phyloP scores from a whole-genome alignment of 2,888 invertebrate genomes.

The Strigamia transsilvanica region DNA sequence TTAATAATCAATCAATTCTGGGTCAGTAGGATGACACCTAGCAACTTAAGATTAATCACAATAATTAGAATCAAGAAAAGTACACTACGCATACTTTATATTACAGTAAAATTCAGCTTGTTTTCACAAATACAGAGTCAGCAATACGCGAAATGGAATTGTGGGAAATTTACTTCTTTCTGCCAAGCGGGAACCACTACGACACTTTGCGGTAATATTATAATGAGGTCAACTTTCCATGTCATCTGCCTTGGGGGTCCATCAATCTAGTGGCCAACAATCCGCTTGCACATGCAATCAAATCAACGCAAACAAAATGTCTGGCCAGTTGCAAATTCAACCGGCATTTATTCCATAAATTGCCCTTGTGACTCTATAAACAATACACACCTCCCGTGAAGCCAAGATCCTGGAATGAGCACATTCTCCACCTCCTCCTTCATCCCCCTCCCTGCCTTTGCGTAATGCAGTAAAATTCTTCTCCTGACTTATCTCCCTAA shows the following conservation, averaged over 20 bases:
- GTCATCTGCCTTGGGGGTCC: background rate
- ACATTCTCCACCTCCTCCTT: background rate
- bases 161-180: no score
- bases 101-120: no score
- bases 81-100: no score
- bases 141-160: no score
- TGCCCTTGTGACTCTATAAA: slow-evolving; percentile 7
- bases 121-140: no score
- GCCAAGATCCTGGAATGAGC: slow-evolving; percentile 15
- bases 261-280: background rate
- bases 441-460: background rate
- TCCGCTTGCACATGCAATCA: background rate
- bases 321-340: background rate
- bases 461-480: slow-evolving; percentile 10
- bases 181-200: no score
- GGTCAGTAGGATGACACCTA: no score
- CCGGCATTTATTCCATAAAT: slow-evolving; percentile 1
- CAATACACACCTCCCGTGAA: slow-evolving; percentile 10
- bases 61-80: no score
- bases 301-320: background rate
- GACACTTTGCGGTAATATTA: background rate
- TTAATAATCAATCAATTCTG: no score
- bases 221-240: background rate
- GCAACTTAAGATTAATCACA: no score
- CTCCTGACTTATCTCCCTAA: background rate